Percentiles rank a stretch among this genome's conserved stretches.
Conservation (phyloP, 2,797 vertebrate species). For the Iguana delicatissima region DNA sequence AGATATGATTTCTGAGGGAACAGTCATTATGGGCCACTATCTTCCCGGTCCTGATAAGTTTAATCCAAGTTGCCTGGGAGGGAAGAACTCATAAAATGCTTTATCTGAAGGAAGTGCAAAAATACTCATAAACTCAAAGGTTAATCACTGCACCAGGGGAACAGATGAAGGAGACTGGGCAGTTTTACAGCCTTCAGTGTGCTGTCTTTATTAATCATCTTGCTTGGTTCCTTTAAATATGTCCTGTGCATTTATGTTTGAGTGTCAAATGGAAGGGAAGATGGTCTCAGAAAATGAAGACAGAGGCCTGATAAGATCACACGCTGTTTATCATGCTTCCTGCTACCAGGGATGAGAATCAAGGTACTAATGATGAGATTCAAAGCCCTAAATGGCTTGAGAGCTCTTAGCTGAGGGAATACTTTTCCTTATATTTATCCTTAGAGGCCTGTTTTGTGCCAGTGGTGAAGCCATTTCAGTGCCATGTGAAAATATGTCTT, state of each 20-base stretch:
- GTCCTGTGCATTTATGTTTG: slow-evolving; percentile 68
- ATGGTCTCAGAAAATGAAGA: slow-evolving; percentile 55
- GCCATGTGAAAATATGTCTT: too few relatives aligned
- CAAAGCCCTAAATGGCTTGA: too few relatives aligned
- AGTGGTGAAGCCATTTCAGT: too few relatives aligned
- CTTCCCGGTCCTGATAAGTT: slow-evolving; percentile 77
- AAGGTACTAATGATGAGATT: too few relatives aligned
- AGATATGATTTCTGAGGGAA: slow-evolving; percentile 75
- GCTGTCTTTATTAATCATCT: slow-evolving; percentile 80
- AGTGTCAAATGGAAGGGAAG: slow-evolving; percentile 67
- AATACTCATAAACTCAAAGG: slow-evolving; percentile 86
- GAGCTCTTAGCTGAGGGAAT: too few relatives aligned
- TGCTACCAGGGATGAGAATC: too few relatives aligned
- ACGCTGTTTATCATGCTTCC: neutral
- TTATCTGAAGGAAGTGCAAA: slow-evolving; percentile 82
- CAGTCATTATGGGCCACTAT: slow-evolving; percentile 75
- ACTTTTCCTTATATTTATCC: too few relatives aligned
- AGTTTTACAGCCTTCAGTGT: slow-evolving; percentile 77
- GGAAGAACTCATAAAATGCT: slow-evolving; percentile 83
- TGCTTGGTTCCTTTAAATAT: slow-evolving; percentile 72
- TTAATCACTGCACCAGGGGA: slow-evolving; percentile 83
- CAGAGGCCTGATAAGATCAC: slow-evolving; percentile 19
- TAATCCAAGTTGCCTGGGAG: slow-evolving; percentile 84
- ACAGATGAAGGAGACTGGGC: slow-evolving; percentile 80
- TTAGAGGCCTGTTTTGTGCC: too few relatives aligned